A percentile compares a stretch with the other conserved stretches of the same genome.
phyloP scores from a whole-genome alignment of 2,113 vertebrate species.

The Forbesichthys papilliferus region DNA sequence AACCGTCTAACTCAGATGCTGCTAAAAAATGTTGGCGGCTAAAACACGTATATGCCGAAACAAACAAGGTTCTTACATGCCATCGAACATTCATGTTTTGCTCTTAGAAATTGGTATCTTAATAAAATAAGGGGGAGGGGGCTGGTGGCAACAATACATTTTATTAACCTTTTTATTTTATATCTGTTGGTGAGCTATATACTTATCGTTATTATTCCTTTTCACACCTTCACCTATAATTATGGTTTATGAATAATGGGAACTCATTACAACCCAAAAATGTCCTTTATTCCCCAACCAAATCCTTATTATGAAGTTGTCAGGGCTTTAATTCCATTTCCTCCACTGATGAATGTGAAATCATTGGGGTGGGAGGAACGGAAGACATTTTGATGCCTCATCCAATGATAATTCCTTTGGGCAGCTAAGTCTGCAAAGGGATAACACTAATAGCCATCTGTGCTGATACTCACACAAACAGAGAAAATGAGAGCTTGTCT shows the following conservation, averaged over 20 bases:
- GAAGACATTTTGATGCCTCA: conserved; percentile 60
- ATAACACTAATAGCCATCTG: conserved; percentile 46
- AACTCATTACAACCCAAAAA: conserved; percentile 51
- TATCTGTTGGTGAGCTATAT: conserved; percentile 2
- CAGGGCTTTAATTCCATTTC: conserved; percentile 63
- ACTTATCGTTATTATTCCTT: conserved; percentile 12
- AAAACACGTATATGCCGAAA: neutral
- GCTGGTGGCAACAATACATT: conserved; percentile 7
- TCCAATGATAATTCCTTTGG: conserved; percentile 54
- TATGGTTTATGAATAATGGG: conserved; percentile 52
- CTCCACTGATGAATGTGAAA: conserved; percentile 66
- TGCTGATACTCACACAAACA: conserved; percentile 54
- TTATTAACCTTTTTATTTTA: conserved; percentile 21
- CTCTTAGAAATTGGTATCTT: conserved; percentile 16
- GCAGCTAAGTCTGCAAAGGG: conserved; percentile 46
- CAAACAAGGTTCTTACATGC: conserved; percentile 17
- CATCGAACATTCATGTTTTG: conserved; percentile 12
- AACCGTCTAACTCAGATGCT: conserved; percentile 18
- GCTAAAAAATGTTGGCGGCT: conserved; percentile 8
- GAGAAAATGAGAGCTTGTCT: conserved; percentile 1
- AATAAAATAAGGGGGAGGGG: neutral
- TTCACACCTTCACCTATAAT: conserved; percentile 40
- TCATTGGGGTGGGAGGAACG: conserved; percentile 43
- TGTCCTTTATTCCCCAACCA: conserved; percentile 57
- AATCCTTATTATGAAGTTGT: conserved; percentile 68